Conservation (phyloP, 2,797 vertebrate genomes). For the Capromys pilorides region DNA sequence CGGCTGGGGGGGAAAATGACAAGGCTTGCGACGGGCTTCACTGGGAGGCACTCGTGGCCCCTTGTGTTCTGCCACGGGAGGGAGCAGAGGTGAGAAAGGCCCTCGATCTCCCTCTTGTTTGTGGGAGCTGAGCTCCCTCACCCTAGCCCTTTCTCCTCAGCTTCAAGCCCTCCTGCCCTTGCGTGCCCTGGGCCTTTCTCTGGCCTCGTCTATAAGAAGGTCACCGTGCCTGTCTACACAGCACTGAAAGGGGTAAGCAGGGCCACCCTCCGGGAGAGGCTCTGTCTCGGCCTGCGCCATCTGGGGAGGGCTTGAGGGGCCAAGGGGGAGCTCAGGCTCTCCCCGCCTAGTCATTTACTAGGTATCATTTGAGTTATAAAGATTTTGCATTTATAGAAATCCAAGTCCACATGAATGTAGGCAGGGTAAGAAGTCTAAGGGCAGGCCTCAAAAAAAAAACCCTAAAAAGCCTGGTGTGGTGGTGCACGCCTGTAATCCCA, state of each 20-base stretch:
- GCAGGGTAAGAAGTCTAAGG: constrained; percentile 14
- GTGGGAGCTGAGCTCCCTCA: not conserved
- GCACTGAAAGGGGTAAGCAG: constrained; percentile 95
- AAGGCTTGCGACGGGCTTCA: not conserved
- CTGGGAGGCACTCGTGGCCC: not conserved
- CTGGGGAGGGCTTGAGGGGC: not conserved
- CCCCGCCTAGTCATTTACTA: not conserved
- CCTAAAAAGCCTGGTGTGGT: no score
- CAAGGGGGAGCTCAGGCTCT: not conserved
- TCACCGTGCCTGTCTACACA: constrained; percentile 94
- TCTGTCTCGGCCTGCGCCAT: not conserved
- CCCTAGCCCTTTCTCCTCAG: constrained; percentile 82
- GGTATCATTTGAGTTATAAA: constrained; percentile 34
- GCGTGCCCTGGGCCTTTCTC: constrained; percentile 90
- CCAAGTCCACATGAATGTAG: not conserved
- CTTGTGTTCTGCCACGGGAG: not conserved
- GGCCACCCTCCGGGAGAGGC: not conserved
- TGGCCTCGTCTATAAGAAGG: constrained; percentile 93
- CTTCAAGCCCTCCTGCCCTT: constrained; percentile 86
- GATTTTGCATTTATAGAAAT: not conserved
- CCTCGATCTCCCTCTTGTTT: not conserved
- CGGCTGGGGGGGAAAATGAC: not conserved
- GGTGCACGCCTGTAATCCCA: no score
- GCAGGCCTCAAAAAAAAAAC: no score
- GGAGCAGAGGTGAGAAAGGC: not conserved